phyloP scores from a whole-genome alignment of 2,888 invertebrate species.

The Eristalinus sepulchralis region DNA sequence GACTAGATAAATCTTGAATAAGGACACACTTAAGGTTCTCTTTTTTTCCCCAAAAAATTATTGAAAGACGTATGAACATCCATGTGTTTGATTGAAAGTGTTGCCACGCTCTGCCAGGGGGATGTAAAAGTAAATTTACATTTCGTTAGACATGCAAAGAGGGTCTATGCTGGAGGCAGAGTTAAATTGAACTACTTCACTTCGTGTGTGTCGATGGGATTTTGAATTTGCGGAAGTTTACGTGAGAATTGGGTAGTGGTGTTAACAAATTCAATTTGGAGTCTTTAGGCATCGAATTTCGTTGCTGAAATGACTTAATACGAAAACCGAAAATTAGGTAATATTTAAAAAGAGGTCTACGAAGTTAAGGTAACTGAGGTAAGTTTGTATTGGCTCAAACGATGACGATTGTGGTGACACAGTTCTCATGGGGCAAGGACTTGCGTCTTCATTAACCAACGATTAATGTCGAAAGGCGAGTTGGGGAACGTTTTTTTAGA shows the following conservation, averaged over 20 bases:
- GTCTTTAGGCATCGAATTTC: not conserved
- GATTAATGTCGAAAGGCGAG: too few species aligned
- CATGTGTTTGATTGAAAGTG: constrained; percentile 17
- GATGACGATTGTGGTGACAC: too few species aligned
- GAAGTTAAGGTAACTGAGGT: too few species aligned
- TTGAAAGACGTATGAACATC: constrained; percentile 17
- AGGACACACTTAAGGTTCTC: constrained; percentile 5
- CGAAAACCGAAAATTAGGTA: not conserved
- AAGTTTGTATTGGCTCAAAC: too few species aligned
- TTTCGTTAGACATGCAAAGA: not conserved
- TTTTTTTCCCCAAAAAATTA: constrained; percentile 11
- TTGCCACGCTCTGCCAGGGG: constrained; percentile 13
- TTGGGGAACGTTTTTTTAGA: too few species aligned
- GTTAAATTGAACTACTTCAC: not conserved
- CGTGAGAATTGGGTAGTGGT: not conserved
- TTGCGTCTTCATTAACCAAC: too few species aligned
- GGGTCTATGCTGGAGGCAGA: not conserved
- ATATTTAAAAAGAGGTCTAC: not conserved
- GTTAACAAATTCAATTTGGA: not conserved
- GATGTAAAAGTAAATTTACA: constrained; percentile 3
- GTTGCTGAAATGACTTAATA: not conserved
- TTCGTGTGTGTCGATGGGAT: not conserved
- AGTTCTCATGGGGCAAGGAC: too few species aligned
- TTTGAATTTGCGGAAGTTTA: not conserved
- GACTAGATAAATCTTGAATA: constrained; percentile 18